phyloP scores from a whole-genome alignment of 2,797 vertebrate genomes.

The Natrix natrix region DNA sequence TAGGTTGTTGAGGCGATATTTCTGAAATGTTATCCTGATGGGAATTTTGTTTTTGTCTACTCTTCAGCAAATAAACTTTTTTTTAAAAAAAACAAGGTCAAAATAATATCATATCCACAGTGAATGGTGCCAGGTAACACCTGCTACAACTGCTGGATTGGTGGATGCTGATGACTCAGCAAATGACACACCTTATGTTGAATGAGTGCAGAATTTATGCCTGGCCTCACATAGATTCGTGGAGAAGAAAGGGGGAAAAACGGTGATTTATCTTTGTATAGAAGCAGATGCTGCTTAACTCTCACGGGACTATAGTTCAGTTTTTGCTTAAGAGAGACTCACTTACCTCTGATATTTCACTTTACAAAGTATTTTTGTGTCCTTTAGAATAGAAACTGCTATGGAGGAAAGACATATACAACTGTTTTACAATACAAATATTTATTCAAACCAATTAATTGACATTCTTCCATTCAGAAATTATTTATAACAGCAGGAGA shows the following conservation, averaged over 20 bases:
- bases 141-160: neutral
- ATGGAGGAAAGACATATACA: neutral
- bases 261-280: neutral
- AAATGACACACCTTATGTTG: neutral
- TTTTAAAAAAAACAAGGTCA: neutral
- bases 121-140: neutral
- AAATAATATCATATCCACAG: neutral
- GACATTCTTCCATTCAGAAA: neutral
- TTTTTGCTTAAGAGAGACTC: fast-evolving
- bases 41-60: neutral
- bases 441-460: neutral
- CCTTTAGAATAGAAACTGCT: neutral
- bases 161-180: neutral
- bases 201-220: neutral
- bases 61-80: neutral
- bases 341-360: neutral
- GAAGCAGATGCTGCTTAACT: neutral
- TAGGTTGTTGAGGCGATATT: neutral
- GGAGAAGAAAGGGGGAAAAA: neutral
- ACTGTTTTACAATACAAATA: neutral
- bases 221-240: neutral
- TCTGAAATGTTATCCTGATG: neutral
- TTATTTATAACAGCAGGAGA: neutral
- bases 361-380: neutral
- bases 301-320: neutral